Evolutionary conservation across 2,797 vertebrate genomes (phyloP).

Genomic region (Etheostoma perlongum): DNA sequence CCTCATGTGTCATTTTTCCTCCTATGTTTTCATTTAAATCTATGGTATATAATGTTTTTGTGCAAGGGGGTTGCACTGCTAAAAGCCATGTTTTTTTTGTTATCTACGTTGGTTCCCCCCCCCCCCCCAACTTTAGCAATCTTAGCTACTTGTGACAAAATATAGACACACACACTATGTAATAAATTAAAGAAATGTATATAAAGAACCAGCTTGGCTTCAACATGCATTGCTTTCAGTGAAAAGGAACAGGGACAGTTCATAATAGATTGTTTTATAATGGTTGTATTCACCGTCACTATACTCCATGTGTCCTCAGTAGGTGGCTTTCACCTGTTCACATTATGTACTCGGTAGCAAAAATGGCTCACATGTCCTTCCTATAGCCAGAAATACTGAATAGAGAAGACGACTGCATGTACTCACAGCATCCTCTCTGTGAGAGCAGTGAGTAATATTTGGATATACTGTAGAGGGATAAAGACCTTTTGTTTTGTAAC

Average conservation of each 20-base stretch:
- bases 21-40: too few species aligned
- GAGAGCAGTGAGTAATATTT: constrained; percentile 67
- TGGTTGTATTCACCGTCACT: constrained; percentile 28
- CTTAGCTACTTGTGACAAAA: background rate
- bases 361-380: constrained; percentile 56
- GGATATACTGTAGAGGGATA: constrained; percentile 50
- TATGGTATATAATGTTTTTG: too few species aligned
- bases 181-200: background rate
- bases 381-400: constrained; percentile 51
- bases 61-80: too few species aligned
- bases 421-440: constrained; percentile 49
- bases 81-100: too few species aligned
- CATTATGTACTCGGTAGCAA: constrained; percentile 37
- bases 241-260: background rate
- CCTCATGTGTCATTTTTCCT: too few species aligned
- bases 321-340: constrained; percentile 42
- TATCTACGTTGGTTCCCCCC: background rate
- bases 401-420: constrained; percentile 33
- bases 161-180: background rate
- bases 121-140: background rate
- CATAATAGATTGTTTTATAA: constrained; percentile 27
- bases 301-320: constrained; percentile 38
- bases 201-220: constrained; percentile 1
- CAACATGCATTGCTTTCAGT: background rate
- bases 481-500: constrained; percentile 79